Base-by-base conservation (phyloP, 2,797 vertebrate genomes). In the Thamnophis elegans region DNA sequence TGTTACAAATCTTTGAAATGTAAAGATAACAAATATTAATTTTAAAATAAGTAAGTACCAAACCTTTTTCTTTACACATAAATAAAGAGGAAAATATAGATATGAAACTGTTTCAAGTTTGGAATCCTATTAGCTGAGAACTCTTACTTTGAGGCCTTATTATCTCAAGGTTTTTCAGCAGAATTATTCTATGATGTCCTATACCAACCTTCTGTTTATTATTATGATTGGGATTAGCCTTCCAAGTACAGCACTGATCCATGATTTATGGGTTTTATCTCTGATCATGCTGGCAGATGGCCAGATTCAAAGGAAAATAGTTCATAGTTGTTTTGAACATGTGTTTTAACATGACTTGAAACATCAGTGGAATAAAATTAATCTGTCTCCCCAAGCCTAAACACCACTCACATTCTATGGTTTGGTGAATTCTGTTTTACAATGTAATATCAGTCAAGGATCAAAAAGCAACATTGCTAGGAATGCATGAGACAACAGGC, bases 271-370 rank as follows among this genome's bases (percentile, higher is more conserved):
- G 42, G 0, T 2, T 42, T 87, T 47, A 60, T 78, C 22, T 58
- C 47, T 42, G 73, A 60, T n/a, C 32, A 51, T 87, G 59, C 36
- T 53, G 73, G 54, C 59, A 91, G 6, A 59, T 87, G 73, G 90
- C 0, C 91, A 82, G n/a, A 96, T 95, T 86, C 16, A 4, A 92
- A 94, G 60, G 85, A 22, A 6, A 86, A 13, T 1, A 89, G 4
- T 20, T 0, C 62, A 53, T 86, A 89, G 56, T 18, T 58, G 59
- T 89, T 28, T 87, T 60, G 87, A 91, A 28, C n/a, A 10, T 20
- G 82, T 0, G 20, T 82, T 78, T 78, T 9, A 1, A 88, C 91
- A 3, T 0, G 0, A 94, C 87, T 89, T 92, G 85, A 78, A 12
- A 68, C 12, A 68, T 82, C 28, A 89, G 11, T 53, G 92, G 1